A percentile compares a stretch with the other conserved stretches of the same genome.
Evolutionary conservation across 2,113 vertebrate genomes (phyloP).

Genomic region (Amphiprion percula): DNA sequence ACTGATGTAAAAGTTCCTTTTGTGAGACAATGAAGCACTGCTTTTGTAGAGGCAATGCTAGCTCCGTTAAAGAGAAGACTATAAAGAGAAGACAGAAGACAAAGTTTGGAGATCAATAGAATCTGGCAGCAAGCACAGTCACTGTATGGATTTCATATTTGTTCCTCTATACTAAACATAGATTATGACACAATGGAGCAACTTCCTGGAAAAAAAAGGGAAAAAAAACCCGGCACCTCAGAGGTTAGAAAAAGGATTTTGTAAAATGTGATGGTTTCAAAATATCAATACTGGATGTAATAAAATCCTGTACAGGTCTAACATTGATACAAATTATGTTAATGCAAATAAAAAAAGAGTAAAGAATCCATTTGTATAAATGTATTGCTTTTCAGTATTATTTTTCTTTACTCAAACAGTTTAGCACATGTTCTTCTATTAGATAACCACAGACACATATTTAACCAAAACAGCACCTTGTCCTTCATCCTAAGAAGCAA

Average conservation of each 20-base stretch:
- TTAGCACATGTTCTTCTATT: not conserved
- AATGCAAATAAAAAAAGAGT: not conserved
- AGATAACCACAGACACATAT: slow-evolving; percentile 9
- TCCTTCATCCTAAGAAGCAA: slow-evolving; percentile 13
- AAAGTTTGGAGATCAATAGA: slow-evolving; percentile 59
- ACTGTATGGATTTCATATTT: slow-evolving; percentile 72
- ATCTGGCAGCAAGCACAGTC: slow-evolving; percentile 52
- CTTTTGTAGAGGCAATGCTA: slow-evolving; percentile 12
- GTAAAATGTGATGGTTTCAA: not conserved
- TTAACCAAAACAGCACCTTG: slow-evolving; percentile 4
- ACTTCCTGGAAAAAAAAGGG: not conserved
- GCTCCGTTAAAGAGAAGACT: slow-evolving; percentile 26
- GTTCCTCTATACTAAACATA: slow-evolving; percentile 47
- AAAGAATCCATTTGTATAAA: not conserved
- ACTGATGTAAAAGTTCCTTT: not conserved
- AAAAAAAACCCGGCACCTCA: not conserved
- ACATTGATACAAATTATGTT: not conserved
- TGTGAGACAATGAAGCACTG: not conserved
- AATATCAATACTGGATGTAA: not conserved
- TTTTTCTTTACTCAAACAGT: not conserved
- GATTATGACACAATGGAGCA: slow-evolving; percentile 39
- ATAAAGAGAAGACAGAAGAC: slow-evolving; percentile 37
- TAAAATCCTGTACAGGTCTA: not conserved
- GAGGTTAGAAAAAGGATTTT: not conserved
- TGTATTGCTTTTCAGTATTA: not conserved